These are phyloP conservation scores for Megalonaias nervosa DNA, from an alignment of 1,140 invertebrate species.

Conservation along the genomic window DNA sequence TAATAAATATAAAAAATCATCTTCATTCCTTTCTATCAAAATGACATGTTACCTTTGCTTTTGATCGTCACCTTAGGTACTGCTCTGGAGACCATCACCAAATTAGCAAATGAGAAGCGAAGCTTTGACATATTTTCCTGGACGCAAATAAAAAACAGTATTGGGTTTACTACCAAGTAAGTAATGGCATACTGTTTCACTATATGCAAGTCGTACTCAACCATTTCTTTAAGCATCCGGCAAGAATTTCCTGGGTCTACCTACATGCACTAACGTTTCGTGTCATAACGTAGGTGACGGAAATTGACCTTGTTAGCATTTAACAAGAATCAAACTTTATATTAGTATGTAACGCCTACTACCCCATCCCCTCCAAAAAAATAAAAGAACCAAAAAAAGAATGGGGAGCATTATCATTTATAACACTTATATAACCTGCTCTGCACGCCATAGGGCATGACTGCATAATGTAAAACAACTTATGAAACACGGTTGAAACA, in stretches of 20 bases:
- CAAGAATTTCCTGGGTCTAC: not conserved
- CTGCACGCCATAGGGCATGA: too few species aligned
- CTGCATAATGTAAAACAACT: too few species aligned
- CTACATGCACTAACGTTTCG: too few species aligned
- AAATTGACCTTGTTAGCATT: too few species aligned
- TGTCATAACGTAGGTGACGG: too few species aligned
- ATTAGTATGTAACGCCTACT: not conserved
- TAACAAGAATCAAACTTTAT: too few species aligned
- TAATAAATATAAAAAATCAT: too few species aligned
- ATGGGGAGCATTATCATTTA: too few species aligned
- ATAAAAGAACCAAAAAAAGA: not conserved
- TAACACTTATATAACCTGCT: too few species aligned
- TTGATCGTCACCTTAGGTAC: constrained; percentile 10
- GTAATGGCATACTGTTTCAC: not conserved
- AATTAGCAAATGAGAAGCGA: constrained; percentile 14
- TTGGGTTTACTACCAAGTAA: constrained; percentile 28
- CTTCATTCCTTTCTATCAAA: too few species aligned
- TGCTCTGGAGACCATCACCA: constrained; percentile 15
- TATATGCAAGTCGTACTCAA: not conserved
- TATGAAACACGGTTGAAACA: too few species aligned
- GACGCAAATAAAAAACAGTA: constrained; percentile 33
- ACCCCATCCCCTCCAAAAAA: not conserved
- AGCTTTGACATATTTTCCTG: constrained; percentile 30
- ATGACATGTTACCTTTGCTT: not conserved
- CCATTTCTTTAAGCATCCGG: too few species aligned